phyloP scores from a whole-genome alignment of 2,113 vertebrate genomes.

The Osmerus eperlanus region DNA sequence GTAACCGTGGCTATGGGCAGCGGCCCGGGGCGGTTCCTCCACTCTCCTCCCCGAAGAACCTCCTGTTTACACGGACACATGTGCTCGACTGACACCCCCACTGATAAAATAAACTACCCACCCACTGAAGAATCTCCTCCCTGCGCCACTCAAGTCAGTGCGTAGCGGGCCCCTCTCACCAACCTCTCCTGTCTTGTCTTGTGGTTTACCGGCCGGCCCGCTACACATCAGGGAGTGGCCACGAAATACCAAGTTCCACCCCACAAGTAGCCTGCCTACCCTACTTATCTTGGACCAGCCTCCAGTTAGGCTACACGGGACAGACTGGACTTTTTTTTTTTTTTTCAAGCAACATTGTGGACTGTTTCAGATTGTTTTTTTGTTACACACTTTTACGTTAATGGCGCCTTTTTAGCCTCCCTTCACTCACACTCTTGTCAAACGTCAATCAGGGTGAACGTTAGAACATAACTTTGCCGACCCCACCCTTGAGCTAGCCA shows the following conservation, averaged over 20 bases:
- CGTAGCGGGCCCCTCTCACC: constrained; percentile 19
- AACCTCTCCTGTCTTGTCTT: not conserved
- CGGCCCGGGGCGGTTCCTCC: constrained; percentile 40
- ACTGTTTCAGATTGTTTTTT: not conserved
- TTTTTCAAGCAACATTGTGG: not conserved
- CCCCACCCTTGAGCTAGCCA: constrained; percentile 43
- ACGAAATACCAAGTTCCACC: constrained; percentile 32
- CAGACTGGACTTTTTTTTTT: not conserved
- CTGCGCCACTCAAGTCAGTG: constrained; percentile 43
- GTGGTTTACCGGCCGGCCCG: not conserved
- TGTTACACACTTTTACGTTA: not conserved
- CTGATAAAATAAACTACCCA: constrained; percentile 49
- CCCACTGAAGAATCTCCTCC: constrained; percentile 52
- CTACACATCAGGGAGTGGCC: not conserved
- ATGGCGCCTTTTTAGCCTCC: constrained; percentile 49
- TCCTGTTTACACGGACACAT: constrained; percentile 63
- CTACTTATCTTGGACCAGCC: not conserved
- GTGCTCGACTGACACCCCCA: constrained; percentile 56
- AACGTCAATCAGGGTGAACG: constrained; percentile 53
- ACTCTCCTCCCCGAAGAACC: constrained; percentile 43
- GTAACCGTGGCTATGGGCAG: not conserved
- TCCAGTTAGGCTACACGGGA: not conserved
- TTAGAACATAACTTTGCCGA: constrained; percentile 54
- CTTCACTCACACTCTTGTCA: constrained; percentile 49
- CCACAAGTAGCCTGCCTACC: constrained; percentile 29